Base-by-base conservation (phyloP, 2,888 invertebrate species). In the Volucella zonaria region DNA sequence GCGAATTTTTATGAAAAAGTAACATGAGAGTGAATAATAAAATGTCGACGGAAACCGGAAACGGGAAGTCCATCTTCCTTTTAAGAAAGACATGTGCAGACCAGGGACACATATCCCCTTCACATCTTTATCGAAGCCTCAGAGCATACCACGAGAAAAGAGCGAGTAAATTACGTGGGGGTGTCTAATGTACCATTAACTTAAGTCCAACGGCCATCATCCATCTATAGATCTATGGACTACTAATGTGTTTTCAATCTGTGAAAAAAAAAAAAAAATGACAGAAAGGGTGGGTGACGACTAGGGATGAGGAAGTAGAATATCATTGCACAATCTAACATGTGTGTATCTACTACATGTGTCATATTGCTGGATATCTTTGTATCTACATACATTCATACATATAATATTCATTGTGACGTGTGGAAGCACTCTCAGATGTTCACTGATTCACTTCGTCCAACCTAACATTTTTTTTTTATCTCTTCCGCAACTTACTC, bases 51-150 rank as follows among this genome's bases (percentile, higher is more conserved):
- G 91, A 91, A 91, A 91, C 91, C 90, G 91, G 91, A 91, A 91
- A 91, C 91, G 91, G 91, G 91, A 91, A 91, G 92, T 91, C 91
- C 92, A 91, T 91, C 92, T 91, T 91, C 88, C 90, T 90, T 80
- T 80, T 75, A 74, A 75, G 66, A 66, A 79, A 80, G 74, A 78
- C 78, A 79, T 79, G 78, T 78, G 74, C 80, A 75, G 73, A 54
- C 74, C 70, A 83, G 70, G 70, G 58, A 62, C 59, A 74, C 64
- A 79, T 59, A 82, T 79, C 70, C 74, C 74, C 75, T 66, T 80
- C 70, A 74, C 61, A 83, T 83, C 75, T 79, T 79, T 75, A 83
- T 75, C 74, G 75, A 75, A 66, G 75, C 70, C 54, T 70, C 66
- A 71, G 75, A 75, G 74, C 59, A 67, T 75, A 43, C 58, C 56